phyloP scores from a whole-genome alignment of 2,113 vertebrate species.

The Eurystomus gularis region DNA sequence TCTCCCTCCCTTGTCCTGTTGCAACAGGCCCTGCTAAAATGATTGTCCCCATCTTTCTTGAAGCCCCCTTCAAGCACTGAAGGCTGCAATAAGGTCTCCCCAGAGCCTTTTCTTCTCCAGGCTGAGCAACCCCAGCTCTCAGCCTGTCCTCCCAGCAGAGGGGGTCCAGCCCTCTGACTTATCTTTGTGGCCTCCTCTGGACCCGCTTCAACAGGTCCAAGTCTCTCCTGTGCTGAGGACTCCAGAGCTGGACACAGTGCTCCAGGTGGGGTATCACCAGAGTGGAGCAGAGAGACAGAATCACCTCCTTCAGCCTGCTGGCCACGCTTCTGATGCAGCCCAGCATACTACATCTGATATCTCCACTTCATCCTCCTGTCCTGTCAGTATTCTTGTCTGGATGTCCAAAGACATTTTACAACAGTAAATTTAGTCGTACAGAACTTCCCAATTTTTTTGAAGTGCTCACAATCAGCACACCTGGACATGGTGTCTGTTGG shows the following conservation, averaged over 20 bases:
- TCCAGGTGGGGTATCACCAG: neutral
- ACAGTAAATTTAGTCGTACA: neutral
- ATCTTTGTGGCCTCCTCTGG: neutral
- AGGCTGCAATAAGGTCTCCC: neutral
- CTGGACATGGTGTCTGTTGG: fast-evolving
- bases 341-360: neutral
- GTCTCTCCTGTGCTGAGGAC: neutral
- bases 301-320: neutral
- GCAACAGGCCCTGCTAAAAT: neutral
- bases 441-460: fast-evolving
- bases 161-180: neutral
- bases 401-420: neutral
- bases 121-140: neutral
- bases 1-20: neutral
- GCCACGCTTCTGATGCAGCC: neutral
- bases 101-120: neutral
- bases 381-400: neutral
- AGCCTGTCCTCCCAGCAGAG: neutral
- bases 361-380: neutral
- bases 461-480: fast-evolving
- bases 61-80: neutral
- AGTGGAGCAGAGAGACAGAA: neutral
- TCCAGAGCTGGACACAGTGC: neutral
- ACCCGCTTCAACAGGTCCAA: neutral
- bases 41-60: too few species aligned